Conservation (phyloP, 2,888 invertebrate genomes). For the Pinctada fucata region DNA sequence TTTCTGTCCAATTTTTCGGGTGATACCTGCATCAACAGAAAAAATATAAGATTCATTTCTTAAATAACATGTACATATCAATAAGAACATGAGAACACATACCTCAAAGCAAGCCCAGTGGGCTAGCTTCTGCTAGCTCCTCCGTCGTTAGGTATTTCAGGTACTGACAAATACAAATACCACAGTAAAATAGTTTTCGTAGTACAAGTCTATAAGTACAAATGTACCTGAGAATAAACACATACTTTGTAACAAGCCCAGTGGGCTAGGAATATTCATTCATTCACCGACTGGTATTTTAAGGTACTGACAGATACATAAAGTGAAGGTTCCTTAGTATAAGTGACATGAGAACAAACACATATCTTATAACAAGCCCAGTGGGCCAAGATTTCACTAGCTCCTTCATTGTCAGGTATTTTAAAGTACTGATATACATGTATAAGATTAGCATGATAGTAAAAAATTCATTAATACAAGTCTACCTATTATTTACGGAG, state of each 20-base stretch:
- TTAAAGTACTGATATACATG: constrained; percentile 83
- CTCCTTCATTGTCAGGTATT: constrained; percentile 86
- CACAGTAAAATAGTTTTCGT: constrained; percentile 92
- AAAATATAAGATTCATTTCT: too few species aligned
- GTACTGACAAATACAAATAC: constrained; percentile 92
- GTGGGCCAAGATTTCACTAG: constrained; percentile 91
- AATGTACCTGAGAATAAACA: constrained; percentile 83
- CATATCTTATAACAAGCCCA: constrained; percentile 98
- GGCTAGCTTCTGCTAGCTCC: constrained; percentile 79
- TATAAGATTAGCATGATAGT: constrained; percentile 85
- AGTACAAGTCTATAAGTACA: constrained; percentile 85
- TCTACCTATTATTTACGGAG: constrained; percentile 88
- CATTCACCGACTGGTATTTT: too few species aligned
- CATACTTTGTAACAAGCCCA: constrained; percentile 97
- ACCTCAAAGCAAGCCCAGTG: too few species aligned
- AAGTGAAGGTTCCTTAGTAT: too few species aligned
- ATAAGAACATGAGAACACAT: too few species aligned
- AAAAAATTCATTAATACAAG: constrained; percentile 92
- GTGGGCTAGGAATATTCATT: constrained; percentile 82
- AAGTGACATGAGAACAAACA: too few species aligned
- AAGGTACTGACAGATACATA: constrained; percentile 68
- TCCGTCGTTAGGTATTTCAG: constrained; percentile 79
- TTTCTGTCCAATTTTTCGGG: too few species aligned
- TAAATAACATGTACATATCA: too few species aligned
- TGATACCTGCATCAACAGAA: too few species aligned